phyloP scores from a whole-genome alignment of 2,888 invertebrate genomes.

The Sceliomorpha sp. region DNA sequence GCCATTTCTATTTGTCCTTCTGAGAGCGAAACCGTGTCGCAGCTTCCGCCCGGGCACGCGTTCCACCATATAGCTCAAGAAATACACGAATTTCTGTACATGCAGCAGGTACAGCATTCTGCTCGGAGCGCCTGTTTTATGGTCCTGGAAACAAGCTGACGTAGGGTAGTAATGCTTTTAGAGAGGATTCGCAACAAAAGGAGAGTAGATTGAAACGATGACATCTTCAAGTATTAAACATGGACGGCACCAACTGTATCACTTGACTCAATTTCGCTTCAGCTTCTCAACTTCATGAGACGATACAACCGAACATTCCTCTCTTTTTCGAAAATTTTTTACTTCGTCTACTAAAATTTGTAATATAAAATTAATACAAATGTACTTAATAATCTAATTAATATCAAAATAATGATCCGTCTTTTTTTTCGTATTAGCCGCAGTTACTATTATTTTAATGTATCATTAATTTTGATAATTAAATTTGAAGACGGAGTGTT shows the following conservation, averaged over 20 bases:
- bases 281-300: too few relatives aligned
- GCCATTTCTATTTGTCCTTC: conserved; percentile 73
- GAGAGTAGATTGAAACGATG: conserved; percentile 23
- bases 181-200: conserved; percentile 24
- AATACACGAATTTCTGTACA: conserved; percentile 49
- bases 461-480: too few relatives aligned
- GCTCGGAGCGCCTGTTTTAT: conserved; percentile 66
- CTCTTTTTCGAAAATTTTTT: too few relatives aligned
- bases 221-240: conserved; percentile 36
- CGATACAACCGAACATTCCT: too few relatives aligned
- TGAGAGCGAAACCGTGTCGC: conserved; percentile 77
- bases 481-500: too few relatives aligned
- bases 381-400: too few relatives aligned
- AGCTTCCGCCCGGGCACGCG: conserved; percentile 72
- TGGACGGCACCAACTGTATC: conserved; percentile 22
- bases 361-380: too few relatives aligned
- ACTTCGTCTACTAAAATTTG: too few relatives aligned
- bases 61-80: conserved; percentile 47
- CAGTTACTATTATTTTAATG: too few relatives aligned
- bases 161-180: conserved; percentile 43
- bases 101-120: conserved; percentile 43
- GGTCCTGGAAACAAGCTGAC: conserved; percentile 61
- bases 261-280: conserved; percentile 15
- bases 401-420: too few relatives aligned
- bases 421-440: too few relatives aligned